phyloP scores from a whole-genome alignment of 2,888 invertebrate genomes.

The Conistra vaccinii region DNA sequence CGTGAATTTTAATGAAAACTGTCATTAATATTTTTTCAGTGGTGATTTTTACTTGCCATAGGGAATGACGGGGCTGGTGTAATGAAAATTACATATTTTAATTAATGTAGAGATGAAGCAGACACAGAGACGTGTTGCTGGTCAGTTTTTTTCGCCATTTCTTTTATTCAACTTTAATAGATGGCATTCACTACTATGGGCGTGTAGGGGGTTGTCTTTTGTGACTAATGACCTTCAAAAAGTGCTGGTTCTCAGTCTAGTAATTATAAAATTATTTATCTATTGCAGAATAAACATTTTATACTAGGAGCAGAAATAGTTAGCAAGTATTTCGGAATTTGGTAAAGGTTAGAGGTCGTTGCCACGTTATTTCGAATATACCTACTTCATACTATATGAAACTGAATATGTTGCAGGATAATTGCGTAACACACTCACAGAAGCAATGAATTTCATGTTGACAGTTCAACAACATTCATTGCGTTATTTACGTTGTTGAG shows the following conservation, averaged over 20 bases:
- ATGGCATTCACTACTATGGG: not conserved
- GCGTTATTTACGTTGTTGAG: too few species aligned
- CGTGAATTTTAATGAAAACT: too few species aligned
- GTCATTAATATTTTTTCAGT: not conserved
- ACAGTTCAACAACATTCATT: too few species aligned
- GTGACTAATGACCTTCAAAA: not conserved
- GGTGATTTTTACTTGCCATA: not conserved
- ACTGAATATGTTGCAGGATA: slow-evolving; percentile 5
- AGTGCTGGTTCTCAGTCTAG: not conserved
- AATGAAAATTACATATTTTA: not conserved
- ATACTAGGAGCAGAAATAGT: not conserved
- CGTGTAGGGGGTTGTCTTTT: not conserved
- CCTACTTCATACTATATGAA: not conserved
- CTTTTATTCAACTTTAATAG: too few species aligned
- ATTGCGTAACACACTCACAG: too few species aligned
- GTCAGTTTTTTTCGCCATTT: not conserved
- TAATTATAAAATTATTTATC: not conserved
- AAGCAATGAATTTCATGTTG: too few species aligned
- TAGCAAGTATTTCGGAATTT: not conserved
- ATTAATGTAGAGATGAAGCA: not conserved
- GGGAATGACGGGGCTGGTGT: not conserved
- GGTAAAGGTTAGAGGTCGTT: slow-evolving; percentile 7
- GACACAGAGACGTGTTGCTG: not conserved
- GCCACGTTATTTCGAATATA: not conserved
- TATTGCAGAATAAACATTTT: not conserved